Evolutionary conservation across 2,113 vertebrate species (phyloP), one percentile per base, ranked within the genome.

Genomic region (Campylorhamphus procurvoides): DNA sequence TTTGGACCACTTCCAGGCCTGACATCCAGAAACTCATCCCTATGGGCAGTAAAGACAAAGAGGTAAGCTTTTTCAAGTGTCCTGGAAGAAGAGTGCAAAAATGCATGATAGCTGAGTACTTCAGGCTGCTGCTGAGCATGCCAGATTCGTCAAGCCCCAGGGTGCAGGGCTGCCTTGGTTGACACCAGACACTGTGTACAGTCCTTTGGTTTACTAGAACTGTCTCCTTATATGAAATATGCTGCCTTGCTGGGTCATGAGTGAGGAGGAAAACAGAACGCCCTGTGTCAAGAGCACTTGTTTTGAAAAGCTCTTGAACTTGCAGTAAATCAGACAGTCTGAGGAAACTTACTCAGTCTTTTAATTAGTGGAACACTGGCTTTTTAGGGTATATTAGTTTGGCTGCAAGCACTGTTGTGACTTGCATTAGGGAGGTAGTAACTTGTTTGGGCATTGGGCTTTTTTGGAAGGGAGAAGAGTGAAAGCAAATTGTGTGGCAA

Each of bases 291-390:
- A 91, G 86, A 93, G 80, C 81, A 87, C 44, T 78, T 94, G 63
- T 4, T 95, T 81, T 93, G 76, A 95, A 89, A 95, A 87, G 76
- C 91, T 89, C 84, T 97, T 92, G 80, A 94, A 84, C 73, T 92
- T 93, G 68, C 35, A 94, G 52, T 72, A 78, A 69, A 59, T 81
- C 89, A 89, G 79, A 88, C 87, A 40, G 24, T 85, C 83, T 88
- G 59, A 29, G 64, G 35, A 86, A 95, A 89, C 47, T 75, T 94
- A 75, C 6, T 35, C 60, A 64, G 52, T 52, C 42, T 94, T 94
- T 84, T 92, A 90, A 79, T 84, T 84, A 87, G 64, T 1, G 3
- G 47, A 76, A 75, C 3, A 4, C 10, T 1, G 2, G 42, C 44
- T 84, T 86, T 93, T 87, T 68, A 73, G 68, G 49, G 39, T 84